These are phyloP conservation scores for Peribatodes rhomboidaria DNA, from an alignment of 2,888 invertebrate genomes.

Conservation along the genomic window DNA sequence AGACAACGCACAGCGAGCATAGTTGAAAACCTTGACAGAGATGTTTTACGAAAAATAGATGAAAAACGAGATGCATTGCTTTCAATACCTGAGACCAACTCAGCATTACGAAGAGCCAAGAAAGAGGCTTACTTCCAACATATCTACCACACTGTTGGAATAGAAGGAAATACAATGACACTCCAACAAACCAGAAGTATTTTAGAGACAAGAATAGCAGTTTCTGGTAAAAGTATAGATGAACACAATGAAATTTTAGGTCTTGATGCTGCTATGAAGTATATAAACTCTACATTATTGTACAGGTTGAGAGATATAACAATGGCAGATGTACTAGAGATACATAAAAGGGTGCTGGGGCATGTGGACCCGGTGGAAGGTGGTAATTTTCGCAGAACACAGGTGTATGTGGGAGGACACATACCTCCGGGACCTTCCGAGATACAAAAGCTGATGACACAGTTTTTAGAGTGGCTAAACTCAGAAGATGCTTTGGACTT, in stretches of 20 bases:
- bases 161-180: constrained; percentile 99
- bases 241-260: constrained; percentile 99
- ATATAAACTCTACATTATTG: constrained; percentile 93
- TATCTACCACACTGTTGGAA: constrained; percentile 98
- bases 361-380: constrained; percentile 97
- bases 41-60: constrained; percentile 92
- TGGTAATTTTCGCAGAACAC: constrained; percentile 94
- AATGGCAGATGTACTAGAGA: constrained; percentile 95
- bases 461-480: constrained; percentile 97
- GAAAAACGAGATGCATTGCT: constrained; percentile 93
- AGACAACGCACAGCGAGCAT: constrained; percentile 94
- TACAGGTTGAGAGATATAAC: constrained; percentile 92
- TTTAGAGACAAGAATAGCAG: constrained; percentile 92
- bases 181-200: constrained; percentile 96
- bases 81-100: constrained; percentile 92
- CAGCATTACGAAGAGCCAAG: constrained; percentile 94
- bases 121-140: constrained; percentile 98
- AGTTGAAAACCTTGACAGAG: constrained; percentile 95
- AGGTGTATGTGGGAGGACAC: constrained; percentile 98
- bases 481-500: constrained; percentile 94
- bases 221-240: constrained; percentile 96
- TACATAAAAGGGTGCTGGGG: constrained; percentile 96
- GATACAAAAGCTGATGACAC: constrained; percentile 93
- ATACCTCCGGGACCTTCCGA: constrained; percentile 95
- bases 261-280: constrained; percentile 97